Conservation (phyloP, 1,140 invertebrate species). For the Patella vulgata region DNA sequence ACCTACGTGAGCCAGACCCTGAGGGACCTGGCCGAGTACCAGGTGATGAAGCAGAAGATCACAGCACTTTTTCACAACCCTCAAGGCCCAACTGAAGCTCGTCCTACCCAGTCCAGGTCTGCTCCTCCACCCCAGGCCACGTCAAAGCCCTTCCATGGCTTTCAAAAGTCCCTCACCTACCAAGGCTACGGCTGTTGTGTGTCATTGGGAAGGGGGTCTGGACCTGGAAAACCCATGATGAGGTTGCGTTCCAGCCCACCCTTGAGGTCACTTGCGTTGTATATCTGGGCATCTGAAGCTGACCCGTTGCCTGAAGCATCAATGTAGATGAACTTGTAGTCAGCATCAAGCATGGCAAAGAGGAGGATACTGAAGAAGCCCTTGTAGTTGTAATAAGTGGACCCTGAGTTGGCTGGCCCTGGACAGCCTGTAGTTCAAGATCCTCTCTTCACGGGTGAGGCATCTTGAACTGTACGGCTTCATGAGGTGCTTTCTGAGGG, state of each 20-base stretch:
- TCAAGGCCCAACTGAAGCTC: too few species aligned
- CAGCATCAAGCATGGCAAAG: slow-evolving; percentile 55
- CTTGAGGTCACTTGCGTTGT: slow-evolving; percentile 34
- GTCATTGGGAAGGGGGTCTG: slow-evolving; percentile 9
- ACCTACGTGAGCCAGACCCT: slow-evolving; percentile 2
- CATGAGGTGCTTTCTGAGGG: slow-evolving; percentile 59
- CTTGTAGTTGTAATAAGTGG: slow-evolving; percentile 61
- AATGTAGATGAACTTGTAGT: slow-evolving; percentile 59
- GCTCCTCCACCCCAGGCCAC: too few species aligned
- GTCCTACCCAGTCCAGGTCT: too few species aligned
- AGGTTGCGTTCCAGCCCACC: slow-evolving; percentile 3
- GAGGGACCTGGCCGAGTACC: slow-evolving; percentile 1
- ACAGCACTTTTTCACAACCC: too few species aligned
- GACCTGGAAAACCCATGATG: not conserved
- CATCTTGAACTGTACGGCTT: slow-evolving; percentile 62
- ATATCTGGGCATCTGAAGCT: slow-evolving; percentile 52
- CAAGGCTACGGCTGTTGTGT: too few species aligned
- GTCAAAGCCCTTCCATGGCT: too few species aligned
- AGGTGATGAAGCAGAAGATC: too few species aligned
- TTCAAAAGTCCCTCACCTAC: too few species aligned
- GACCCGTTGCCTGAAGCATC: slow-evolving; percentile 61
- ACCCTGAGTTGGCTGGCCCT: slow-evolving; percentile 56
- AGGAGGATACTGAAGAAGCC: slow-evolving; percentile 51
- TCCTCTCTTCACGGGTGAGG: slow-evolving; percentile 41
- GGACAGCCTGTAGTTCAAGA: slow-evolving; percentile 64